Percentiles rank a stretch among this genome's conserved stretches.
phyloP scores from a whole-genome alignment of 2,113 vertebrate genomes.

The Dasyornis broadbenti region DNA sequence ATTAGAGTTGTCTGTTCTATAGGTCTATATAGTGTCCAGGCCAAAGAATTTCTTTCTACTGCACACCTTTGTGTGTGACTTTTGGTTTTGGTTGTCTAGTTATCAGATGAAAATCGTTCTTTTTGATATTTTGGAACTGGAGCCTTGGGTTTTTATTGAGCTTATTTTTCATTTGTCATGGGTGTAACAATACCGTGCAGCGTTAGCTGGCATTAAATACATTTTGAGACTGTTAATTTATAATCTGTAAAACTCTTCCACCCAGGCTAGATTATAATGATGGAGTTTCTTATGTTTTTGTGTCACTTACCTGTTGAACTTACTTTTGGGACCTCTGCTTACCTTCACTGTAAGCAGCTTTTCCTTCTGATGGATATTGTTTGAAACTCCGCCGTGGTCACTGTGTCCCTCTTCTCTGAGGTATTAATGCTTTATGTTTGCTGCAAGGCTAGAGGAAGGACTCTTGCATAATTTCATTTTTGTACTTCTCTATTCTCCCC shows the following conservation, averaged over 20 bases:
- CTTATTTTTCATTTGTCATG: background rate
- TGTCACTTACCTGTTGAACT: slow-evolving; percentile 33
- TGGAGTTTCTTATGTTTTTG: background rate
- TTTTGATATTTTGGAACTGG: background rate
- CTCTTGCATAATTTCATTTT: background rate
- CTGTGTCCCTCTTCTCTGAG: background rate
- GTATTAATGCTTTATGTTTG: background rate
- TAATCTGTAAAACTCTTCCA: background rate
- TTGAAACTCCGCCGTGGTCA: background rate
- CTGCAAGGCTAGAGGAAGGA: background rate
- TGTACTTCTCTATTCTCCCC: background rate
- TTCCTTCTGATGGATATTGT: background rate
- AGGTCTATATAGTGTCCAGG: background rate
- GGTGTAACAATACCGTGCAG: background rate
- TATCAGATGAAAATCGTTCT: background rate
- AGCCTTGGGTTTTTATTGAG: background rate
- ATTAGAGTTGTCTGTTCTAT: background rate
- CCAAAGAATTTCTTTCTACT: background rate
- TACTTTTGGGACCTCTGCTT: background rate
- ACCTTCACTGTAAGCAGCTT: background rate
- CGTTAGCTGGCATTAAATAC: background rate
- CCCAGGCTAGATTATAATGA: background rate
- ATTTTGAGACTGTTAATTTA: background rate
- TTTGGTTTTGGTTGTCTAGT: background rate
- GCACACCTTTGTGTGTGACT: background rate